Evolutionary conservation across 2,113 vertebrate genomes (phyloP), one percentile per base, ranked within the genome.

Genomic region (Toxostoma redivivum): DNA sequence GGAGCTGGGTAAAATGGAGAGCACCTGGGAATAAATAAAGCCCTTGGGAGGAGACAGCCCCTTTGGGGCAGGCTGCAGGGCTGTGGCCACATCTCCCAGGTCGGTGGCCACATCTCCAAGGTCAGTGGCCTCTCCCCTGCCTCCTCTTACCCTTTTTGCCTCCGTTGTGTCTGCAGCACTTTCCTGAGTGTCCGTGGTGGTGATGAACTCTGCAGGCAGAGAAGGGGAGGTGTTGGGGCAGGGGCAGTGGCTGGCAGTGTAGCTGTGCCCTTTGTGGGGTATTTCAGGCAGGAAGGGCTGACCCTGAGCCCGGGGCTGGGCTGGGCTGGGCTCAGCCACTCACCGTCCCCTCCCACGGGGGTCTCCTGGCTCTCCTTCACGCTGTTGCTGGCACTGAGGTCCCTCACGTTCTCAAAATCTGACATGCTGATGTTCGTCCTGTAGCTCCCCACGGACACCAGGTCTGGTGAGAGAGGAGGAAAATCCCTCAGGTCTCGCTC

Each of bases 381-480:
- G 1, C 95, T 95, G 5, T 97, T 97, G 66, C 74, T 97, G 11
- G 87, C 95, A 2, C 96, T 50, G 18, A 89, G 96, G 21, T 97
- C 97, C 72, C 89, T 95, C 50, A 94, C 21, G 22, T 94, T 97
- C 48, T 97, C 97, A 0, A 98, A 98, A 81, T 98, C 98, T 0
- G 98, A 95, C 98, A 98, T 97, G 95, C 98, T 98, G 48, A 98
- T 98, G 80, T 98, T 97, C 0, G 98, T 98, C 86, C 97, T 97
- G 93, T 98, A 98, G 95, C 98, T 98, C 90, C 97, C 96, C 27
- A 98, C 45, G 1, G 98, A 98, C 69, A 98, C 69, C 44, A 98
- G 95, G 24, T 98, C 98, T 98, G 95, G 56, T 0, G 2, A 8
- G 53, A 70, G 83, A 48, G 45, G 47, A 18, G 31, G 10, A 8